phyloP scores from a whole-genome alignment of 2,888 invertebrate species.

The Drosophila koepferae region DNA sequence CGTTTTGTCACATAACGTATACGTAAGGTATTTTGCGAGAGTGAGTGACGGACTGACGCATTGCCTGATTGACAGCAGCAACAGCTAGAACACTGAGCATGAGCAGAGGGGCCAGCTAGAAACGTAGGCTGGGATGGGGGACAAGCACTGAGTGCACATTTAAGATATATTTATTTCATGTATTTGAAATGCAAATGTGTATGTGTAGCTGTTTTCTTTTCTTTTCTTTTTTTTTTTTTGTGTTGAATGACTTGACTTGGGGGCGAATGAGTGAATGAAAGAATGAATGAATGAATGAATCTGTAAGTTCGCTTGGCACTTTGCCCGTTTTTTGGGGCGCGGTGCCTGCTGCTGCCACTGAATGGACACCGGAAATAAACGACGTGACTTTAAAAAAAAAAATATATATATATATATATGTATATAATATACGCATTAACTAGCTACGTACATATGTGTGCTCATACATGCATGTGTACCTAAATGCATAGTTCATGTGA shows the following conservation, averaged over 20 bases:
- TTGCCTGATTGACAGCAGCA: constrained; percentile 80
- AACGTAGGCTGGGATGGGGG: not conserved
- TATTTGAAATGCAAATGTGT: constrained; percentile 77
- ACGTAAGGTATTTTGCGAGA: constrained; percentile 58
- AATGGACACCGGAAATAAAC: constrained; percentile 83
- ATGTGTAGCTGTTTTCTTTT: constrained; percentile 3
- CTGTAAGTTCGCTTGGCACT: constrained; percentile 79
- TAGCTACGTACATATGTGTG: constrained; percentile 49
- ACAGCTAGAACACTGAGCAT: constrained; percentile 27
- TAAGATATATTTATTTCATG: constrained; percentile 77
- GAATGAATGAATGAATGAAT: constrained; percentile 69
- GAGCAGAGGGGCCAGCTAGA: not conserved
- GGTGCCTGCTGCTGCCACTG: constrained; percentile 25
- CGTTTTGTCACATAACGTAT: constrained; percentile 78
- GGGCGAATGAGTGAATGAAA: constrained; percentile 52
- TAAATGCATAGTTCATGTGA: constrained; percentile 10
- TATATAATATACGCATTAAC: constrained; percentile 40
- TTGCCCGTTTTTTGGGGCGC: constrained; percentile 53
- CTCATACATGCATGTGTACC: not conserved
- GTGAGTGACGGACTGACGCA: constrained; percentile 72
- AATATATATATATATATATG: no score
- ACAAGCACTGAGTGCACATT: constrained; percentile 53
- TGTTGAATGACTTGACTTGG: constrained; percentile 61
- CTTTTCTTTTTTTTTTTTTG: constrained; percentile 1
- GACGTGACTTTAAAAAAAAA: constrained; percentile 82